Evolutionary conservation across 1,140 invertebrate species (phyloP).

Genomic region (Dinothrombium tinctorium): DNA sequence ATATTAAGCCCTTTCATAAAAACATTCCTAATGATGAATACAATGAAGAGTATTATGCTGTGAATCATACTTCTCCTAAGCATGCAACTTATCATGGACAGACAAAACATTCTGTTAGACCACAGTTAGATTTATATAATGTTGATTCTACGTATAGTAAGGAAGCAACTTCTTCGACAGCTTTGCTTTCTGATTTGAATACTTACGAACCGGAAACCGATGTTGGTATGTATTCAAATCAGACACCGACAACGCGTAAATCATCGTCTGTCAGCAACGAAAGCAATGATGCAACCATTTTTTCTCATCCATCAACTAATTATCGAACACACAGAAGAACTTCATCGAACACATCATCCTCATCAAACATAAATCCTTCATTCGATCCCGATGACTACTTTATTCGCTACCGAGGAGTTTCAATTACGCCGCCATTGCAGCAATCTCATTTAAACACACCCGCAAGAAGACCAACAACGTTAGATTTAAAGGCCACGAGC

Average conservation of each 20-base stretch:
- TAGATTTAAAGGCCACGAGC: neutral
- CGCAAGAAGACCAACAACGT: neutral
- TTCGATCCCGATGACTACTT: slow-evolving; percentile 1
- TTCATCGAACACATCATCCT: neutral
- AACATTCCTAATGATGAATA: too few relatives aligned
- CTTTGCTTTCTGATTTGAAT: too few relatives aligned
- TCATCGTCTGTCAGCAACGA: neutral
- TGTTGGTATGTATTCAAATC: too few relatives aligned
- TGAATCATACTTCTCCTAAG: neutral
- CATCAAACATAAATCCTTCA: neutral
- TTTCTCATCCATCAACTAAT: neutral
- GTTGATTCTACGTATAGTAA: neutral
- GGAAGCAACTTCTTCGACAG: too few relatives aligned
- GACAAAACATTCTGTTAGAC: neutral
- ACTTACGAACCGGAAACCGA: too few relatives aligned
- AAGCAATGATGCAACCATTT: neutral
- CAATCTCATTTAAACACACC: too few relatives aligned
- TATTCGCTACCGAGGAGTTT: neutral
- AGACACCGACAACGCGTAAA: neutral
- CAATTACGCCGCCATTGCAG: too few relatives aligned
- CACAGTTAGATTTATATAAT: neutral
- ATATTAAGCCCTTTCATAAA: too few relatives aligned
- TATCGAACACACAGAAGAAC: neutral
- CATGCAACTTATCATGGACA: slow-evolving; percentile 1
- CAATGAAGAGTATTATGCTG: too few relatives aligned